These are phyloP conservation scores for Xenotilapia leptura DNA, from an alignment of 2,113 vertebrate genomes.

Conservation along the genomic window DNA sequence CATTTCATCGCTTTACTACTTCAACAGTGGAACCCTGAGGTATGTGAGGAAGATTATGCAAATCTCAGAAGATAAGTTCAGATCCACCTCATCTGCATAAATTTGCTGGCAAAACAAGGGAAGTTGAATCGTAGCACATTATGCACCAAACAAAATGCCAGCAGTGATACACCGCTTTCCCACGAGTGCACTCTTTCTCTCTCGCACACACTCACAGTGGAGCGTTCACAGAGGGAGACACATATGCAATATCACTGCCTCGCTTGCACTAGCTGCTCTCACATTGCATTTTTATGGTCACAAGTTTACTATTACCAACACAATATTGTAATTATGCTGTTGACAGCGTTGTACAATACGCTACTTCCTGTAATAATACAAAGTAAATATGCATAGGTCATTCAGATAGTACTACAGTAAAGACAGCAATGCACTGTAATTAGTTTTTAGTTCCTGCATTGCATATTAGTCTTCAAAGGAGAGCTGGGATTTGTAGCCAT, in stretches of 20 bases:
- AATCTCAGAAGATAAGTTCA: slow-evolving; percentile 31
- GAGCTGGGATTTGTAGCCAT: slow-evolving; percentile 22
- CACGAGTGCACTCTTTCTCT: neutral
- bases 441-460: slow-evolving; percentile 16
- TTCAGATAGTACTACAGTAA: neutral
- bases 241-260: slow-evolving; percentile 1
- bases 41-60: slow-evolving; percentile 16
- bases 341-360: neutral
- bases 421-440: slow-evolving; percentile 2
- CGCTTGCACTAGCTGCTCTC: neutral
- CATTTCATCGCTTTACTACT: neutral
- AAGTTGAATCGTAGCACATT: slow-evolving; percentile 23
- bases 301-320: slow-evolving; percentile 9
- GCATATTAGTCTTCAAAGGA: slow-evolving; percentile 18
- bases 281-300: neutral
- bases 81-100: slow-evolving; percentile 32
- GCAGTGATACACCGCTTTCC: slow-evolving; percentile 1
- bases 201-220: neutral
- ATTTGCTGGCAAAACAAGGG: slow-evolving; percentile 28
- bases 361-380: neutral
- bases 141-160: slow-evolving; percentile 26
- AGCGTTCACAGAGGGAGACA: neutral
- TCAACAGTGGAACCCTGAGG: neutral
- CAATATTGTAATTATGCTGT: slow-evolving; percentile 14
- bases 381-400: neutral